Base-by-base conservation (phyloP, 2,888 invertebrate genomes). In the Rhagium mordax region DNA sequence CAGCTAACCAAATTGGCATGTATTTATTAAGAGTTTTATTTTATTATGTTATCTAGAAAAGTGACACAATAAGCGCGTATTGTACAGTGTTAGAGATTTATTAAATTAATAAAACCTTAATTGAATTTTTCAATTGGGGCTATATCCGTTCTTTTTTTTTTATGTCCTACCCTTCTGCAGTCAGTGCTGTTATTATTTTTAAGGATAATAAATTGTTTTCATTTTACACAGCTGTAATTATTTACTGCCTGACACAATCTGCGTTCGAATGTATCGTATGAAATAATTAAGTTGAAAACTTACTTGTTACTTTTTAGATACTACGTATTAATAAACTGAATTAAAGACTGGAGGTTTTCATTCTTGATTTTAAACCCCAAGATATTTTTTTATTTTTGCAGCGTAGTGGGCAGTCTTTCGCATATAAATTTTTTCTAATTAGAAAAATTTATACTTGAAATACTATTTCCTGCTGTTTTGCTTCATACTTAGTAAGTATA, bases 41-140 rank as follows among this genome's bases (percentile, higher is more conserved):
- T 78, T 78, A 79, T 74, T 81, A 81, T 83, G 81, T 78, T 81
- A 81, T 78, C 79, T 81, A 79, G 81, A 79, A 89, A 88, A 89
- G 88, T 88, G 89, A 89, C 88, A 89, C 89, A 75, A 74, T 75
- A 74, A 76, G 76, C 89, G 89, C 90, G 90, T 90, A 82, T 82
- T 86, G 86, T 85, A 86, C 84, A 85, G 83, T 84, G 82, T 85
- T 85, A 85, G 85, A 84, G 82, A 81, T 41, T 76, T 75, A 76
- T 74, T 77, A 81, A 82, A 77, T 81, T 82, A 81, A 81, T 79
- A 82, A 77, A 75, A 78, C 81, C 82, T 81, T 84, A 81, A 80
- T 84, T 84, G 81, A 74, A 73, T 78, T 80, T 81, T 75, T 81
- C 79, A 82, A 78, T 80, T 81, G 74, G 80, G 81, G 82, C 75